Percentiles rank a stretch among this genome's conserved stretches.
These are phyloP conservation scores for Copsychus sechellarum DNA, from an alignment of 2,113 vertebrate species.

Conservation along the genomic window DNA sequence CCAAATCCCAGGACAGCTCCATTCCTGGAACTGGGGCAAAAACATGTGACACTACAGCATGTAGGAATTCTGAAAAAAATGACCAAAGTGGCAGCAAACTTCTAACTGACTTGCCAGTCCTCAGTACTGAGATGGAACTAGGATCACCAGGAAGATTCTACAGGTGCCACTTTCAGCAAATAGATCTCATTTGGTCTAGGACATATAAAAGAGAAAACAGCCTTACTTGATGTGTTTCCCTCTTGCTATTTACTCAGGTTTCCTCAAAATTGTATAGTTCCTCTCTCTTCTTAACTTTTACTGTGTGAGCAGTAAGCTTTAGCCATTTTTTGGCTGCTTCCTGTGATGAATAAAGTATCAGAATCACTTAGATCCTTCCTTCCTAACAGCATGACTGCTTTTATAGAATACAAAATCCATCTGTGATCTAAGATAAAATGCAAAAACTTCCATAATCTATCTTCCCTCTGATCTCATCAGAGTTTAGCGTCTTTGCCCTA, in stretches of 20 bases:
- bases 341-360: neutral
- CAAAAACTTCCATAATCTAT: neutral
- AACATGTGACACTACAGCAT: no score
- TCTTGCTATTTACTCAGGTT: neutral
- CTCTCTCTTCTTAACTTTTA: neutral
- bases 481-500: neutral
- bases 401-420: neutral
- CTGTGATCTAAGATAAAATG: neutral
- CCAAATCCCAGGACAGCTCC: neutral
- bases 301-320: neutral
- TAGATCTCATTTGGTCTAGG: neutral
- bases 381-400: neutral
- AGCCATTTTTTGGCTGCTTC: neutral
- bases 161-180: neutral
- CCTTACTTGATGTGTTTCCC: neutral
- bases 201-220: neutral
- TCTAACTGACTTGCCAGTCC: neutral
- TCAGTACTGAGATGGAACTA: neutral
- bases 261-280: neutral
- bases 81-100: neutral
- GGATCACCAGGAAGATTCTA: neutral
- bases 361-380: constrained; percentile 4
- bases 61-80: neutral
- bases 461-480: neutral
- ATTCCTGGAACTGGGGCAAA: neutral